phyloP scores from a whole-genome alignment of 2,888 invertebrate genomes.

The Acanthococcus lagerstroemiae region DNA sequence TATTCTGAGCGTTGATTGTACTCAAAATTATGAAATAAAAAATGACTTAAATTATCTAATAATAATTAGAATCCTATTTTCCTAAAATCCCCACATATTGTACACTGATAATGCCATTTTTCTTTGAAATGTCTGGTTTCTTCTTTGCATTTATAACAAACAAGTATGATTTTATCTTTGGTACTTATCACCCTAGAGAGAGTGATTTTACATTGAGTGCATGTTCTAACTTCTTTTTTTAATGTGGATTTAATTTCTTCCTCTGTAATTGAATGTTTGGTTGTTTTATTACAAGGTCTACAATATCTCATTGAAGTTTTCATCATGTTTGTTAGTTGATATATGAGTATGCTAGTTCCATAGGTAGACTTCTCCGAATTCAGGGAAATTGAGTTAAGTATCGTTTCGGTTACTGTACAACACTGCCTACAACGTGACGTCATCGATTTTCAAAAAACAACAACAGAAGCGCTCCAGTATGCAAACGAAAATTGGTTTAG shows the following conservation, averaged over 20 bases:
- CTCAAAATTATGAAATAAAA: not conserved
- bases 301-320: not conserved
- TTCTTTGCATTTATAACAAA: not conserved
- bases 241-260: not conserved
- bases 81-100: not conserved
- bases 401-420: too few species aligned
- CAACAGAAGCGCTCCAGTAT: too few species aligned
- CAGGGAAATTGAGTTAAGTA: too few species aligned
- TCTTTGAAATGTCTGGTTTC: not conserved
- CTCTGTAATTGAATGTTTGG: not conserved
- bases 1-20: not conserved
- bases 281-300: not conserved
- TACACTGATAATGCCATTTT: not conserved
- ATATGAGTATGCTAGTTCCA: too few species aligned
- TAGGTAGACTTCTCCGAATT: too few species aligned
- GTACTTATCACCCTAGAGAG: not conserved
- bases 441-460: too few species aligned
- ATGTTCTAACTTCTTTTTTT: not conserved
- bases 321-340: not conserved
- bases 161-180: slow-evolving; percentile 1
- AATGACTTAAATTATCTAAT: not conserved
- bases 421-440: too few species aligned
- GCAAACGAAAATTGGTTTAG: too few species aligned
- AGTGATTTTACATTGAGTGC: not conserved
- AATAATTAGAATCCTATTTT: not conserved